Conservation (phyloP, 2,888 invertebrate genomes). For the Muscina levida region DNA sequence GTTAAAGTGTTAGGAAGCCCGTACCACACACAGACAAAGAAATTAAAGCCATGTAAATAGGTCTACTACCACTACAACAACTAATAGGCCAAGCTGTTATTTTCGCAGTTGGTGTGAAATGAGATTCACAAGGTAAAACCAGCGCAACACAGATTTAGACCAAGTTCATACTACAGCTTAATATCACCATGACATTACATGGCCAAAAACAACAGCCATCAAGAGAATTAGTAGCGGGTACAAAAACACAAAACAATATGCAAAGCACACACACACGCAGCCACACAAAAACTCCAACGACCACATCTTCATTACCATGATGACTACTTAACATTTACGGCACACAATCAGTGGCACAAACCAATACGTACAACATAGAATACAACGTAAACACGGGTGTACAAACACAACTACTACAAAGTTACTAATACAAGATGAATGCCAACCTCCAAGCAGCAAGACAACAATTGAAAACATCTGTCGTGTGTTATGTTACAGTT, state of each 20-base stretch:
- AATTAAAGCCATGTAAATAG: slow-evolving; percentile 36
- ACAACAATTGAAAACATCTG: slow-evolving; percentile 61
- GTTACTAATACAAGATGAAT: too few species aligned
- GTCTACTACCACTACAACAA: background rate
- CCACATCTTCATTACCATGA: background rate
- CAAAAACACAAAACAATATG: background rate
- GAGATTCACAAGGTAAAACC: slow-evolving; percentile 39
- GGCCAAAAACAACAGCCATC: background rate
- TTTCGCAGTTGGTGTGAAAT: background rate
- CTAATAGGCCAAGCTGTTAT: background rate
- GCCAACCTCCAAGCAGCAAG: slow-evolving; percentile 12
- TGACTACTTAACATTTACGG: slow-evolving; percentile 49
- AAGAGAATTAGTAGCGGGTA: background rate
- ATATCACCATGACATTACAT: slow-evolving; percentile 36
- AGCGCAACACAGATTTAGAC: slow-evolving; percentile 32
- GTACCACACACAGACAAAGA: slow-evolving; percentile 11
- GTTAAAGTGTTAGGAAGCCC: background rate
- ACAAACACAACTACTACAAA: slow-evolving; percentile 19
- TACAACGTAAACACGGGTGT: background rate
- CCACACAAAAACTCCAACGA: background rate
- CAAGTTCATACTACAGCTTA: slow-evolving; percentile 54
- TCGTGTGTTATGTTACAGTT: slow-evolving; percentile 23
- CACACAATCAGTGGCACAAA: slow-evolving; percentile 41
- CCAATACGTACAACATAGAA: slow-evolving; percentile 27
- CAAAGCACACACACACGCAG: slow-evolving; percentile 14